Conservation (phyloP, 2,888 invertebrate genomes). For the Hirtodrosophila duncani region DNA sequence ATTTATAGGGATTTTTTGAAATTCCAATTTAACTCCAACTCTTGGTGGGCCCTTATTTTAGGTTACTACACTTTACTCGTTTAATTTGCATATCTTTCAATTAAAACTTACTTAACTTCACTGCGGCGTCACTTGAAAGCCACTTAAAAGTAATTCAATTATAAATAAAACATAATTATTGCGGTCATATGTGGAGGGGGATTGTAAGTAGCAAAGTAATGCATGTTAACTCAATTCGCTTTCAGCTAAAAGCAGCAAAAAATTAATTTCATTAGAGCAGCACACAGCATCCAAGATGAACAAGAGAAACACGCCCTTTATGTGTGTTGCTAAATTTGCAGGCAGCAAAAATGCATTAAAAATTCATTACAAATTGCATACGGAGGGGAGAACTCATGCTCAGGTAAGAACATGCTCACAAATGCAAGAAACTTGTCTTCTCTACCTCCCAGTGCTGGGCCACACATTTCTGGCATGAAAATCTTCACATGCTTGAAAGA, state of each 20-base stretch:
- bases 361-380: conserved; percentile 54
- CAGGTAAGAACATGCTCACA: conserved; percentile 22
- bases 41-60: too few species aligned
- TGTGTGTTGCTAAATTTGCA: conserved; percentile 20
- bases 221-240: conserved; percentile 43
- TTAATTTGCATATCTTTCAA: conserved; percentile 30
- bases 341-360: conserved; percentile 52
- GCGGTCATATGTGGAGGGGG: neutral
- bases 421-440: conserved; percentile 45
- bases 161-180: conserved; percentile 48
- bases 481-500: conserved; percentile 14
- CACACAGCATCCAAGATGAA: conserved; percentile 1
- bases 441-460: neutral
- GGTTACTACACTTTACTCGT: neutral
- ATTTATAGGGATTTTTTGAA: too few species aligned
- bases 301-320: neutral
- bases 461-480: conserved; percentile 18
- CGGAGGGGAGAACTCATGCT: conserved; percentile 11
- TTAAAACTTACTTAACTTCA: conserved; percentile 25
- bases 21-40: too few species aligned
- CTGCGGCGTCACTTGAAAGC: conserved; percentile 32
- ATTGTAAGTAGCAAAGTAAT: conserved; percentile 11
- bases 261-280: conserved; percentile 46
- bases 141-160: conserved; percentile 59
- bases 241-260: conserved; percentile 35